A percentile compares a stretch with the other conserved stretches of the same genome.
Evolutionary conservation across 2,888 invertebrate species (phyloP).

Genomic region (Ptychoptera contaminata): DNA sequence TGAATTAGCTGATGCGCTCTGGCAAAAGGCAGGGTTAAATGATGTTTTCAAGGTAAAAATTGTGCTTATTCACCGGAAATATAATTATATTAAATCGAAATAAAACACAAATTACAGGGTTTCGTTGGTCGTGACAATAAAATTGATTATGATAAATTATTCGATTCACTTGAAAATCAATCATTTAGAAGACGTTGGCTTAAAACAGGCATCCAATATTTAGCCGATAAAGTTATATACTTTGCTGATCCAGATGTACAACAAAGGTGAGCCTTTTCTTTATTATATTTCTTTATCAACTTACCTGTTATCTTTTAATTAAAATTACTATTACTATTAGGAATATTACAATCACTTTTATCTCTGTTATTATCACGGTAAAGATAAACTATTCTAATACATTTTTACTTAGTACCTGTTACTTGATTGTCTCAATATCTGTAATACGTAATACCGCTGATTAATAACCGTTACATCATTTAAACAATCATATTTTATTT

Average conservation of each 20-base stretch:
- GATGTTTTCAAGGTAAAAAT: constrained; percentile 39
- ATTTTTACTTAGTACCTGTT: no score
- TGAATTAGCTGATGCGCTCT: constrained; percentile 55
- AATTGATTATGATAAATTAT: constrained; percentile 53
- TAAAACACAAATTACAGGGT: constrained; percentile 16
- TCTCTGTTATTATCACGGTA: no score
- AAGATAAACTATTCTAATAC: no score
- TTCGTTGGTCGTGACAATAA: constrained; percentile 55
- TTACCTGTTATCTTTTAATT: no score
- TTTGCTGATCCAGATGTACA: constrained; percentile 62
- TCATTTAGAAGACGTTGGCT: constrained; percentile 69
- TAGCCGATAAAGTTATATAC: constrained; percentile 58
- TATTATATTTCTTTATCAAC: no score
- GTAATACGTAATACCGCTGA: no score
- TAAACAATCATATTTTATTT: no score
- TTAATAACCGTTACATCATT: no score
- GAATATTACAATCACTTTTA: no score
- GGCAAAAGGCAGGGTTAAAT: constrained; percentile 57
- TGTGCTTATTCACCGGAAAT: neutral
- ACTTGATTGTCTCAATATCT: no score
- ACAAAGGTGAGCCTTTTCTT: constrained; percentile 37
- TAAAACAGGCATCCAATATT: constrained; percentile 52
- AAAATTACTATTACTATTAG: no score
- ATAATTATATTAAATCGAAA: neutral
- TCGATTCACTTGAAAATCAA: constrained; percentile 65